phyloP scores from a whole-genome alignment of 2,113 vertebrate species.

The Elephantulus edwardii region DNA sequence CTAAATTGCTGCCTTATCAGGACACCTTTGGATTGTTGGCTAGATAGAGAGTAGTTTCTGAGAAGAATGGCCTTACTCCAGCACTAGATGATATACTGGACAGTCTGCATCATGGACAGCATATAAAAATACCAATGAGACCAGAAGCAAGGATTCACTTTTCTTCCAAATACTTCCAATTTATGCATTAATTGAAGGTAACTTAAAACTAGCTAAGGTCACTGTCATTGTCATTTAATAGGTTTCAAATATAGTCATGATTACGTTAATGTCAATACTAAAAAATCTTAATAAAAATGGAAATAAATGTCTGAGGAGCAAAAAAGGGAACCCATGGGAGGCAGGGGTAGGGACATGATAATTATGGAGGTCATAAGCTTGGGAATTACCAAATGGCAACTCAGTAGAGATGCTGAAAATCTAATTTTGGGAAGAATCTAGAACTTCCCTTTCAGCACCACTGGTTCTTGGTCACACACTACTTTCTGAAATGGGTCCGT shows the following conservation, averaged over 20 bases:
- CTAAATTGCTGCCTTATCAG: neutral
- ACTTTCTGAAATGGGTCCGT: no score
- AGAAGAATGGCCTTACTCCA: neutral
- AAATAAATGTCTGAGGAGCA: neutral
- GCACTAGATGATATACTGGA: neutral
- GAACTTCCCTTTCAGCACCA: no score
- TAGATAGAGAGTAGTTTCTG: neutral
- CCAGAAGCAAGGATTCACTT: neutral
- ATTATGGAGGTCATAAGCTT: neutral
- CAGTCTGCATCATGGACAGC: accelerated
- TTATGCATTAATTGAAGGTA: constrained; percentile 23
- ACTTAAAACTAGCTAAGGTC: constrained; percentile 31
- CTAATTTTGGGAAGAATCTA: neutral
- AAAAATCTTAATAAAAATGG: constrained; percentile 17
- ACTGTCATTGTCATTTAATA: constrained; percentile 36
- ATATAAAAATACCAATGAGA: neutral
- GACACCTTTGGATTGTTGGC: neutral
- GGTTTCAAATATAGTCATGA: constrained; percentile 51
- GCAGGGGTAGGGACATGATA: accelerated
- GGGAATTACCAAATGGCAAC: neutral
- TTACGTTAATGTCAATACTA: constrained; percentile 36
- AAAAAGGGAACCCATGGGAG: neutral
- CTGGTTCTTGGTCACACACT: no score
- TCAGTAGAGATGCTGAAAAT: neutral
- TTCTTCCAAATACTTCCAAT: constrained; percentile 46